Conservation (phyloP, 2,113 vertebrate genomes). For the Capra hircus region DNA sequence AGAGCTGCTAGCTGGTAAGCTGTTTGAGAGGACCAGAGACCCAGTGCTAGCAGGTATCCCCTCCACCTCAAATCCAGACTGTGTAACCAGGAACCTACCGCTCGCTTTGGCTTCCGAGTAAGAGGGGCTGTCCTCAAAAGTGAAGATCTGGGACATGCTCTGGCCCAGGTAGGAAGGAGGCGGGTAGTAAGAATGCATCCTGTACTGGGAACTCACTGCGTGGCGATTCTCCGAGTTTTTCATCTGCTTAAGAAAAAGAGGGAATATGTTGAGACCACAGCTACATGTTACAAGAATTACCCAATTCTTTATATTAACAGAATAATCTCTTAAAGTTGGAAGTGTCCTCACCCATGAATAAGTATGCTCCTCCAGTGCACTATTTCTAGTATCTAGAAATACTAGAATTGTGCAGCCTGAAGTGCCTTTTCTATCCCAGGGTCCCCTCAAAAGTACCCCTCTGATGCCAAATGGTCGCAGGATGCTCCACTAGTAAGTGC, state of each 20-base stretch:
- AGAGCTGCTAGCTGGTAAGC: not conserved
- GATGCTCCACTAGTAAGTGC: not conserved
- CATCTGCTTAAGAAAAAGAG: constrained; percentile 78
- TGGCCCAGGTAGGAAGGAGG: constrained; percentile 89
- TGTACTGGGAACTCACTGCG: constrained; percentile 88
- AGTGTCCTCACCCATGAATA: not conserved
- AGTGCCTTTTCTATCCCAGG: not conserved
- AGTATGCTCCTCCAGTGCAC: not conserved
- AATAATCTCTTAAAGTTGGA: not conserved
- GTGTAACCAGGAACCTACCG: constrained; percentile 81
- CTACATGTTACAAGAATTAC: not conserved
- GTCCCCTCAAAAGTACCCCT: not conserved
- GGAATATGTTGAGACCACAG: not conserved
- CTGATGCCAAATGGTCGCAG: not conserved
- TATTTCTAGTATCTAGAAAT: not conserved
- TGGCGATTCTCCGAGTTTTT: constrained; percentile 87
- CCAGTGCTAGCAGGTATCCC: not conserved
- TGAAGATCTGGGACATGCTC: constrained; percentile 86
- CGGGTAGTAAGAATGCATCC: constrained; percentile 93
- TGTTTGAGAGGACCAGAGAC: not conserved
- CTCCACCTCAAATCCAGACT: not conserved
- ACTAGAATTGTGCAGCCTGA: not conserved
- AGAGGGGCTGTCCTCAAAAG: constrained; percentile 84
- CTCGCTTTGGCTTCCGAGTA: constrained; percentile 83
- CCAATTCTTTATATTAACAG: not conserved